Evolutionary conservation across 92 coral and sea anemone species (phyloP).

Genomic region (Chrysogorgia sp.): DNA sequence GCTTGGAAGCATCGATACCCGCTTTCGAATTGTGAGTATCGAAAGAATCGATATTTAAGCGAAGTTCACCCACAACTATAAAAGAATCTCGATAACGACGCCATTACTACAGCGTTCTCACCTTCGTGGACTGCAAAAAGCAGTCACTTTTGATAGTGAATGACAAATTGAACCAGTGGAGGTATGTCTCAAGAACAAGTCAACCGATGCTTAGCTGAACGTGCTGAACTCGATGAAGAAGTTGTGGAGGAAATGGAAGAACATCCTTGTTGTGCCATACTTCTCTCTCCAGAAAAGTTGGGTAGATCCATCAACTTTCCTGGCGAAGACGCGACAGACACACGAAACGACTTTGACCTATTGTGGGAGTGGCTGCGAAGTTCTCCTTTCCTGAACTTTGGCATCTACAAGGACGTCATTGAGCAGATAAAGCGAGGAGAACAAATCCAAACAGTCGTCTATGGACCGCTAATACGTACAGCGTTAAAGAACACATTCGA

Average conservation of each 20-base stretch:
- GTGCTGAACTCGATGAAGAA: background rate
- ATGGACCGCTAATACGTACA: background rate
- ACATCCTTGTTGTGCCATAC: slow-evolving; percentile 50
- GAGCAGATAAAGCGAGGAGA: background rate
- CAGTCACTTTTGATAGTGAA: too few relatives aligned
- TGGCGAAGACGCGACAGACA: slow-evolving; percentile 43
- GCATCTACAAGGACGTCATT: background rate
- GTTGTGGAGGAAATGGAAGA: slow-evolving; percentile 18
- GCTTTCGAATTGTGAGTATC: too few relatives aligned
- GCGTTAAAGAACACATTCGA: slow-evolving; percentile 40
- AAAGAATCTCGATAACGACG: too few relatives aligned
- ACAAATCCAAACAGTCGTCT: background rate
- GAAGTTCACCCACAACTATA: too few relatives aligned
- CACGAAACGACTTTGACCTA: slow-evolving; percentile 33
- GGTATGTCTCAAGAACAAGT: too few relatives aligned
- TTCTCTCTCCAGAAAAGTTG: slow-evolving; percentile 62
- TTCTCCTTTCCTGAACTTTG: slow-evolving; percentile 5
- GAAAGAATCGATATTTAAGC: too few relatives aligned
- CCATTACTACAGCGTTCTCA: too few relatives aligned
- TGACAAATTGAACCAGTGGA: too few relatives aligned
- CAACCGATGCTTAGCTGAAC: too few relatives aligned
- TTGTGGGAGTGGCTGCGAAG: slow-evolving; percentile 23
- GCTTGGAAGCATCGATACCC: too few relatives aligned
- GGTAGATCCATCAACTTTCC: background rate
- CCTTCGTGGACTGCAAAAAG: too few relatives aligned